phyloP scores from a whole-genome alignment of 2,797 vertebrate species.

The Scarus forsteni region DNA sequence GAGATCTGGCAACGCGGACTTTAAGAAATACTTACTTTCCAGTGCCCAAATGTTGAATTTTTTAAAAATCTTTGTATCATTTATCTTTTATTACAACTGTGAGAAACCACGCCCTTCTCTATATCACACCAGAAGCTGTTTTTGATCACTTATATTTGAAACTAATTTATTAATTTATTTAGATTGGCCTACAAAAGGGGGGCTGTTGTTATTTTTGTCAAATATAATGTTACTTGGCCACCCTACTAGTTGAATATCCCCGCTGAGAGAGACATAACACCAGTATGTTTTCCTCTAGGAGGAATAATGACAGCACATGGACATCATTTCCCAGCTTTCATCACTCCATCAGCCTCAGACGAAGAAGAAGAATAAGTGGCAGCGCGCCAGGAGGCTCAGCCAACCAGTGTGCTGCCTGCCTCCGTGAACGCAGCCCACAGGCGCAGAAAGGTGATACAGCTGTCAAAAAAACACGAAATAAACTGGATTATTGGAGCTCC shows the following conservation, averaged over 20 bases:
- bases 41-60: no score
- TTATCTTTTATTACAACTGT: no score
- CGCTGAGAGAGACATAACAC: conserved; percentile 32
- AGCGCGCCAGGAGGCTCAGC: conserved; percentile 53
- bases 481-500: conserved; percentile 37
- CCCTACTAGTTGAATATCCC: neutral
- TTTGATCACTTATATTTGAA: no score
- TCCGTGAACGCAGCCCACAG: conserved; percentile 48
- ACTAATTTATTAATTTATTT: no score
- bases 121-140: no score
- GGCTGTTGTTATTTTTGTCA: neutral
- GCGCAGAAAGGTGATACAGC: conserved; percentile 49
- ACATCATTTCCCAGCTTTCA: conserved; percentile 89
- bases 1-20: no score
- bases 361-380: conserved; percentile 57
- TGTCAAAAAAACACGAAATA: conserved; percentile 40
- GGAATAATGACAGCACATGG: conserved; percentile 35
- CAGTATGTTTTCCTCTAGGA: conserved; percentile 1
- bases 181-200: neutral
- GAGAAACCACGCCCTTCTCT: no score
- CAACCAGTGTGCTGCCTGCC: conserved; percentile 42
- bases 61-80: no score
- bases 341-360: conserved; percentile 42
- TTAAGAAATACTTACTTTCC: no score
- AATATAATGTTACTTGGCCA: neutral